These are phyloP conservation scores for Sminthurides bifidus DNA, from an alignment of 1,140 invertebrate species.

Conservation along the genomic window DNA sequence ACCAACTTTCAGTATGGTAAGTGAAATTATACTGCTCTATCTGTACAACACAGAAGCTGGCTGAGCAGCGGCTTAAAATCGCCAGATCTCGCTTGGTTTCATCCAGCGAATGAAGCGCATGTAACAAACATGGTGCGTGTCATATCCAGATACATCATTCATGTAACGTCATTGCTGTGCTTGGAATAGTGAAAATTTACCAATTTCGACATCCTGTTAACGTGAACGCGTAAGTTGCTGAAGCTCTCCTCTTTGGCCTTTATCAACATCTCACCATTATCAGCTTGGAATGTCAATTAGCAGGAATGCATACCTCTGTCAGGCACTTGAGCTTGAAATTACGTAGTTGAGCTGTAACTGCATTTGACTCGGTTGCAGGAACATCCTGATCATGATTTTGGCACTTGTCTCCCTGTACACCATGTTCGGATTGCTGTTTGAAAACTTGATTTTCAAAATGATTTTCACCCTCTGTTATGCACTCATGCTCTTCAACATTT, in stretches of 20 bases:
- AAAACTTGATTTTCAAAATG: slow-evolving; percentile 16
- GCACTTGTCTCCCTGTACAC: slow-evolving; percentile 22
- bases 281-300: no score
- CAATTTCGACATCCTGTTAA: slow-evolving; percentile 29
- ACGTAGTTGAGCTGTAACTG: background rate
- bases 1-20: slow-evolving; percentile 50
- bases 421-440: slow-evolving; percentile 26
- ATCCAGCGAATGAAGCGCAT: background rate
- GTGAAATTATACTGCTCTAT: slow-evolving; percentile 7
- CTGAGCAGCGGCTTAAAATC: no score
- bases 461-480: slow-evolving; percentile 19
- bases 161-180: slow-evolving; percentile 30
- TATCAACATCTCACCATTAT: no score
- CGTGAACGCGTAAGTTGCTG: slow-evolving; percentile 27
- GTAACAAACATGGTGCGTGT: background rate
- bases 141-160: slow-evolving; percentile 24
- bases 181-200: slow-evolving; percentile 26
- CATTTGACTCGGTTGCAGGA: slow-evolving; percentile 2
- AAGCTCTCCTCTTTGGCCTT: no score
- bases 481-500: slow-evolving; percentile 6
- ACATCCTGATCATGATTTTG: slow-evolving; percentile 18
- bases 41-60: background rate
- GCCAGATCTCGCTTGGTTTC: background rate
- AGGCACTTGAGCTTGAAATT: background rate
- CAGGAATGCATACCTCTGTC: no score